These are phyloP conservation scores for Halcyon senegalensis DNA, from an alignment of 2,113 vertebrate species.

Conservation along the genomic window DNA sequence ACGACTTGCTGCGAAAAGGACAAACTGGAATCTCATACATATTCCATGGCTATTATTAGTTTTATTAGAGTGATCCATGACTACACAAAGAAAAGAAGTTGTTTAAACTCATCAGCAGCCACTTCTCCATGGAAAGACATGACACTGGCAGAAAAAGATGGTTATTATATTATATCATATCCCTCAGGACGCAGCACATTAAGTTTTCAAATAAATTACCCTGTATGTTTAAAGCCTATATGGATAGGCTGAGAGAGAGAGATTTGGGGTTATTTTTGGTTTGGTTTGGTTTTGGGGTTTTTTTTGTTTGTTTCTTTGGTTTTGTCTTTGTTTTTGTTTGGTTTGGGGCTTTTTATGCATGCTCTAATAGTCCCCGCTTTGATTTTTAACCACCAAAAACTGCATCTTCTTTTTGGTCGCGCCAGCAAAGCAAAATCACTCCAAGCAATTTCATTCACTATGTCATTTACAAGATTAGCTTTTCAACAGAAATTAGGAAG, in stretches of 20 bases:
- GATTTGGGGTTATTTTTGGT: too few species aligned
- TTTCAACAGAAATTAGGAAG: slow-evolving; percentile 8
- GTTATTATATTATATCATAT: neutral
- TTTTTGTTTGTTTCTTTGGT: too few species aligned
- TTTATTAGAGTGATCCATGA: slow-evolving; percentile 1
- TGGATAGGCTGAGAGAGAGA: neutral
- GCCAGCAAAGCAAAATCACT: neutral
- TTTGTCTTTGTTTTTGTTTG: too few species aligned
- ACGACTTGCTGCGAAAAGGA: neutral
- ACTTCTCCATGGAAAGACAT: neutral
- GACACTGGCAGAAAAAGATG: neutral
- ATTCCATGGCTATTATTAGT: neutral
- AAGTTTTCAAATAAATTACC: neutral
- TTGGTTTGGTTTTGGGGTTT: too few species aligned
- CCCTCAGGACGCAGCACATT: neutral
- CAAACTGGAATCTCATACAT: neutral
- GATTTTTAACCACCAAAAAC: neutral
- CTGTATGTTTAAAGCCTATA: neutral
- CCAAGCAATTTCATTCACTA: neutral
- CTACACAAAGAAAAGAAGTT: neutral
- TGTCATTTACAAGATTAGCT: neutral
- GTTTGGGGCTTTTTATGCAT: neutral
- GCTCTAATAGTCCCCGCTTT: neutral
- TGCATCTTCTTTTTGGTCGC: neutral
- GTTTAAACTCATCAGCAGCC: neutral